These are phyloP conservation scores for Taurulus bubalis DNA, from an alignment of 2,113 vertebrate species.

Conservation along the genomic window DNA sequence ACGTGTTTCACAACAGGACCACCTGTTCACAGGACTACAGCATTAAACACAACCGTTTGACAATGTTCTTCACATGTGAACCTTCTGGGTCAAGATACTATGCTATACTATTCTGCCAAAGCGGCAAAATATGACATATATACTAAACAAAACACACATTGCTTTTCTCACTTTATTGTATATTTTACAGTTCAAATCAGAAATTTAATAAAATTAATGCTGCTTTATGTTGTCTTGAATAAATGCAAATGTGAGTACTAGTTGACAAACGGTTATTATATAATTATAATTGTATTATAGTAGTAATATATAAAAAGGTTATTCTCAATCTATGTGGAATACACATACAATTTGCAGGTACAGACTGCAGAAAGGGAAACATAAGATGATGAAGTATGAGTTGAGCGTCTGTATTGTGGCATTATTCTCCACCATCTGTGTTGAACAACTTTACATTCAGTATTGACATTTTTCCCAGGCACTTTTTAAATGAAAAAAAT, in stretches of 20 bases:
- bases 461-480: constrained; percentile 27
- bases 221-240: not conserved
- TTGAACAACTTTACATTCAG: constrained; percentile 22
- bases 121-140: too few species aligned
- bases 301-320: not conserved
- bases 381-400: not conserved
- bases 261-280: not conserved
- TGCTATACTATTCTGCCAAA: too few species aligned
- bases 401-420: constrained; percentile 1
- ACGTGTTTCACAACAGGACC: too few species aligned
- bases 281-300: not conserved
- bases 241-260: not conserved
- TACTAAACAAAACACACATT: not conserved
- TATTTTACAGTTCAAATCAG: not conserved
- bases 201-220: not conserved
- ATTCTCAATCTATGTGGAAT: not conserved
- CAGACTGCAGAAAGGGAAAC: not conserved
- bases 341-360: not conserved
- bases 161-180: not conserved
- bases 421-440: constrained; percentile 33
- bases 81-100: too few species aligned
- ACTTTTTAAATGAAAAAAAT: constrained; percentile 51
- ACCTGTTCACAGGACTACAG: too few species aligned
- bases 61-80: too few species aligned
- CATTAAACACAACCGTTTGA: too few species aligned